Conservation (phyloP, 1,140 invertebrate genomes). For the Alviniconcha marisindica region DNA sequence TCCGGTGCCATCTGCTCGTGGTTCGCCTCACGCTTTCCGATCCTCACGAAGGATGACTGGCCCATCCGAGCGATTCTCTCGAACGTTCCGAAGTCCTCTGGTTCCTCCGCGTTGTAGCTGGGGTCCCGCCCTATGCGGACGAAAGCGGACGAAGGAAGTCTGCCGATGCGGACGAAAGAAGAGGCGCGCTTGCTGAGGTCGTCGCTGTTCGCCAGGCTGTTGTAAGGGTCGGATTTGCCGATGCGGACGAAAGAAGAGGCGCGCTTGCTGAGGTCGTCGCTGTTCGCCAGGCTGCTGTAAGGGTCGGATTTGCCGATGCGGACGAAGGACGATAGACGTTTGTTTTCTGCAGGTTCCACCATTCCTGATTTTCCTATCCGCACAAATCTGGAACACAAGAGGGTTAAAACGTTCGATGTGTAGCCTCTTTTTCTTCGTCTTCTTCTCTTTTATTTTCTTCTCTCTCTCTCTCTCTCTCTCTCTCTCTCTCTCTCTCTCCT, state of each 20-base stretch:
- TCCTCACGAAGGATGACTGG: slow-evolving; percentile 52
- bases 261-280: slow-evolving; percentile 13
- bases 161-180: slow-evolving; percentile 56
- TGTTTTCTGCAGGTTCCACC: not conserved
- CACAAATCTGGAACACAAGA: slow-evolving; percentile 42
- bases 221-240: slow-evolving; percentile 23
- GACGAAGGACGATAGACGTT: slow-evolving; percentile 32
- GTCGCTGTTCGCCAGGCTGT: not conserved
- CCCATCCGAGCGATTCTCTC: slow-evolving; percentile 34
- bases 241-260: slow-evolving; percentile 36
- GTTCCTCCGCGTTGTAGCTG: not conserved
- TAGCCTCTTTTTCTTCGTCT: not conserved
- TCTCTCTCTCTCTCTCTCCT: not conserved
- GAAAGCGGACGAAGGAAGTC: slow-evolving; percentile 53
- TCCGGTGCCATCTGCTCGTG: not conserved
- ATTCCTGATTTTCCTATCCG: slow-evolving; percentile 36
- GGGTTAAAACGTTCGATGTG: not conserved
- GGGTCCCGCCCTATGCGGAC: slow-evolving; percentile 39
- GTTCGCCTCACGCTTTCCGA: slow-evolving; percentile 47
- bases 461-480: not conserved
- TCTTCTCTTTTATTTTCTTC: not conserved
- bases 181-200: slow-evolving; percentile 9
- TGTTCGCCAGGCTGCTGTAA: too few species aligned
- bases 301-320: slow-evolving; percentile 11
- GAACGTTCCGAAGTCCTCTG: slow-evolving; percentile 33